Evolutionary conservation across 2,113 vertebrate species (phyloP).

Genomic region (Malurus alboscapulatus): DNA sequence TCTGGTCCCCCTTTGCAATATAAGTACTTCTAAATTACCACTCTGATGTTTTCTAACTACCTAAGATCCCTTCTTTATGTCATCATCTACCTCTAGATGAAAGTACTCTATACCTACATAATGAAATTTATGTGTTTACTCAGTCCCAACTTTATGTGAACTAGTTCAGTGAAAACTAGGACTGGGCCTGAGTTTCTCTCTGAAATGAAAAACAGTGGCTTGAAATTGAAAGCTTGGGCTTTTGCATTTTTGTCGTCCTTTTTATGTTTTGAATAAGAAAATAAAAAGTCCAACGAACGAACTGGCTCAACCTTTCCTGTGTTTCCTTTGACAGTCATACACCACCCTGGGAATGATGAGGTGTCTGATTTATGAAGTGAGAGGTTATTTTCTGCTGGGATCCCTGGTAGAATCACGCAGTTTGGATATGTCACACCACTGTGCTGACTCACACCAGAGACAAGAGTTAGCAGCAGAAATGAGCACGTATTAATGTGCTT

Average conservation of each 20-base stretch:
- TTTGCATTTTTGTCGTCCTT: not conserved
- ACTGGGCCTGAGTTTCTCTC: not conserved
- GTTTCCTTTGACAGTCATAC: not conserved
- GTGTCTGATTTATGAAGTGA: not conserved
- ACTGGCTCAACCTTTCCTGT: not conserved
- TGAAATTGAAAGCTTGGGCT: not conserved
- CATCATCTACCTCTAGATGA: not conserved
- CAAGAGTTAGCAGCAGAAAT: not conserved
- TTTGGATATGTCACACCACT: not conserved
- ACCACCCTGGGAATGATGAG: not conserved
- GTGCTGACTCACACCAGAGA: not conserved
- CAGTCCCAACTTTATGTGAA: not conserved
- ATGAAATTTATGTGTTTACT: not conserved
- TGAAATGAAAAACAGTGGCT: not conserved
- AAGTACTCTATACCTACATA: not conserved
- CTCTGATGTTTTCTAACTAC: not conserved
- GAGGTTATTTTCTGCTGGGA: not conserved
- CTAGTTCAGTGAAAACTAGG: not conserved
- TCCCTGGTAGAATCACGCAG: not conserved
- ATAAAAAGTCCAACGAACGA: not conserved
- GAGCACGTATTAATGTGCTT: not conserved
- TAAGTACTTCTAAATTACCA: not conserved
- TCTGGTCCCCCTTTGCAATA: not conserved
- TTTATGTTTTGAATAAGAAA: not conserved
- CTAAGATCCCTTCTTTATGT: not conserved